phyloP scores from a whole-genome alignment of 2,113 vertebrate genomes.

The Bubalus kerabau region DNA sequence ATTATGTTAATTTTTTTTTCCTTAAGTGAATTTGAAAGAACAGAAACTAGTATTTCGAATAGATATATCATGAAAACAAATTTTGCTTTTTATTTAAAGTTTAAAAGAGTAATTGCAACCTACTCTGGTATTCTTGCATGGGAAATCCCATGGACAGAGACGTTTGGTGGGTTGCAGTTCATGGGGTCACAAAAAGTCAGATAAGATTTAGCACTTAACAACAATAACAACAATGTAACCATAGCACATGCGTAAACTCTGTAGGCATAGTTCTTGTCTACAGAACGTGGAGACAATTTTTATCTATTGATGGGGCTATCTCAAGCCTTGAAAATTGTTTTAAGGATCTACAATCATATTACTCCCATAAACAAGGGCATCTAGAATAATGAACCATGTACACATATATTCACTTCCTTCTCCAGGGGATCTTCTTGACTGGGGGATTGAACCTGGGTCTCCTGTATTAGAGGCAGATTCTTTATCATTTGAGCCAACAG shows the following conservation, averaged over 20 bases:
- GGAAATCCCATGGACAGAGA: neutral
- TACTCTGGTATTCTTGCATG: neutral
- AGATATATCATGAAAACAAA: neutral
- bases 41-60: neutral
- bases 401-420: neutral
- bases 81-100: neutral
- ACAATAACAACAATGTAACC: neutral
- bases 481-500: neutral
- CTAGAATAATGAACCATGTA: neutral
- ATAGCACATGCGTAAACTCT: neutral
- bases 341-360: neutral
- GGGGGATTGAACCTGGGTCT: neutral
- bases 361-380: neutral
- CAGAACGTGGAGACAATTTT: neutral
- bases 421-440: neutral
- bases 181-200: neutral
- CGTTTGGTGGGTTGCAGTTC: neutral
- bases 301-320: neutral
- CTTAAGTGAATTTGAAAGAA: fast-evolving
- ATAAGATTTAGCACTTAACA: neutral
- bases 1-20: neutral
- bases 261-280: neutral
- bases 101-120: neutral
- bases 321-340: neutral
- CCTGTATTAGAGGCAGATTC: neutral